Conservation (phyloP, 2,888 invertebrate species). For the Acanthosepion lycidas region DNA sequence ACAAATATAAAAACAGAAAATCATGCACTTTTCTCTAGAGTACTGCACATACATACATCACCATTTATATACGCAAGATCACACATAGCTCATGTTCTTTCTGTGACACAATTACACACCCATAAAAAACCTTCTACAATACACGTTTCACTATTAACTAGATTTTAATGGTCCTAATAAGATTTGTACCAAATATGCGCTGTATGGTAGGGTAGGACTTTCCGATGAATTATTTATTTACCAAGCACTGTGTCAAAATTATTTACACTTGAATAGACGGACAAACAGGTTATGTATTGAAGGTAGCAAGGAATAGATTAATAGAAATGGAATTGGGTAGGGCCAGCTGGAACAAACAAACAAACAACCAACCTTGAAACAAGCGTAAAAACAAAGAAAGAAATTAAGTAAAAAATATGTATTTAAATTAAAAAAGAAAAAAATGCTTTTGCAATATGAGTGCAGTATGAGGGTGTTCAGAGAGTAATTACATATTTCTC, state of each 20-base stretch:
- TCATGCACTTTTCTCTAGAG: background rate
- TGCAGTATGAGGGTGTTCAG: no score
- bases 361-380: background rate
- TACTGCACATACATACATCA: no score
- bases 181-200: background rate
- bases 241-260: background rate
- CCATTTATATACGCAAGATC: background rate
- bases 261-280: background rate
- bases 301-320: background rate
- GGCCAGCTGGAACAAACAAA: background rate
- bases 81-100: background rate
- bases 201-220: background rate
- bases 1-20: background rate
- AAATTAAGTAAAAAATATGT: no score
- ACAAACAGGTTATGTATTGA: background rate
- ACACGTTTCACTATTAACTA: background rate
- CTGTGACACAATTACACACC: background rate
- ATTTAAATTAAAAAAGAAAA: no score
- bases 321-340: background rate
- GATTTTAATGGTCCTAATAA: background rate
- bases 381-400: background rate
- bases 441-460: no score
- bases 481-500: no score
- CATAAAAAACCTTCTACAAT: background rate
- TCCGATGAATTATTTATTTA: background rate